Evolutionary conservation across 2,113 vertebrate species (phyloP).

Genomic region (Sebastes fasciatus): DNA sequence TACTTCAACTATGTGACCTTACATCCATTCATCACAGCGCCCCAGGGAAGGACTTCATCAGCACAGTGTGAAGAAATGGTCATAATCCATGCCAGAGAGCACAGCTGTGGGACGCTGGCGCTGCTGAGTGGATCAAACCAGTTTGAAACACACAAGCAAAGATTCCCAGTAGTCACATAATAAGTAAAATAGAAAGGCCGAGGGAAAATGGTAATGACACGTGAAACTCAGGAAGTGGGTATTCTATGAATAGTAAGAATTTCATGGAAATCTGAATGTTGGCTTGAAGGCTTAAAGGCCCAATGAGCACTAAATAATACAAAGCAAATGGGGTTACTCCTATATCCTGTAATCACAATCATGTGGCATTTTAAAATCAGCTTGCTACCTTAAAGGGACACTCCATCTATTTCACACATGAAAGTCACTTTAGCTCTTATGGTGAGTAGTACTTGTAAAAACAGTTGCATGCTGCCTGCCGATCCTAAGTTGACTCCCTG

Average conservation of each 20-base stretch:
- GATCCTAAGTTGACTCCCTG: too few relatives aligned
- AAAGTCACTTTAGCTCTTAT: not conserved
- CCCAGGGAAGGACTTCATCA: not conserved
- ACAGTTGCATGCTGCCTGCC: too few relatives aligned
- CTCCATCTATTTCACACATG: not conserved
- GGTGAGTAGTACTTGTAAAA: too few relatives aligned
- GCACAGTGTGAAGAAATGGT: constrained; percentile 2
- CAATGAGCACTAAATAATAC: not conserved
- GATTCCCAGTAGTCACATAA: not conserved
- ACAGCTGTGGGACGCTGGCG: not conserved
- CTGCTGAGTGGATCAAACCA: not conserved
- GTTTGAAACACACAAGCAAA: constrained; percentile 5
- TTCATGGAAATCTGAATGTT: not conserved
- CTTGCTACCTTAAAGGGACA: not conserved
- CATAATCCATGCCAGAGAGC: constrained; percentile 19
- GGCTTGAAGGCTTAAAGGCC: not conserved
- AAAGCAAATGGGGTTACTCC: not conserved
- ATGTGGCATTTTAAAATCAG: not conserved
- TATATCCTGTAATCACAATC: not conserved
- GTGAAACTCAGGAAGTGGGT: not conserved
- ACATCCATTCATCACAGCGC: constrained; percentile 3
- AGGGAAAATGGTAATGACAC: not conserved
- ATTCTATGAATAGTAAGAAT: not conserved
- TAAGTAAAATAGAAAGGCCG: not conserved
- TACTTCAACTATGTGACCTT: not conserved